Percentiles rank a stretch among this genome's conserved stretches.
These are phyloP conservation scores for Novumbra hubbsi DNA, from an alignment of 2,797 vertebrate genomes.

Conservation along the genomic window DNA sequence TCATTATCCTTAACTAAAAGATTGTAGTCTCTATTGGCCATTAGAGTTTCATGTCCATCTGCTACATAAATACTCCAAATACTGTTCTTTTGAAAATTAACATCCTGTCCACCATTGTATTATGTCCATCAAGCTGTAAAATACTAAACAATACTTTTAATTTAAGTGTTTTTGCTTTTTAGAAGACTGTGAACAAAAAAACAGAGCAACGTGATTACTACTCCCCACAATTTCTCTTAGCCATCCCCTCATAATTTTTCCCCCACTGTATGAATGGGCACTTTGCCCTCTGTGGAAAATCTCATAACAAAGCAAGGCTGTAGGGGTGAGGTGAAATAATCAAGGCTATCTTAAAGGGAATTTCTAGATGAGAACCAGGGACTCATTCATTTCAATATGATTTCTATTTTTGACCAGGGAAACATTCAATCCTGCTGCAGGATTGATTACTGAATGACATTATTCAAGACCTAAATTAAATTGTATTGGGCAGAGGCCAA, in stretches of 20 bases:
- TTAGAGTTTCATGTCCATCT: too few species aligned
- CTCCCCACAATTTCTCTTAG: background rate
- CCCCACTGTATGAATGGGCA: background rate
- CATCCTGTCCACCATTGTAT: too few species aligned
- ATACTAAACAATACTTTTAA: too few species aligned
- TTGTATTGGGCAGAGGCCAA: background rate
- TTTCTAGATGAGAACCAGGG: slow-evolving; percentile 7
- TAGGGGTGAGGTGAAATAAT: slow-evolving; percentile 13
- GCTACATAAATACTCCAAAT: too few species aligned
- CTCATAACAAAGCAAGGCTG: slow-evolving; percentile 17
- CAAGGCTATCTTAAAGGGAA: slow-evolving; percentile 13
- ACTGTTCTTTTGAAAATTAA: too few species aligned
- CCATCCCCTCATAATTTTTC: slow-evolving; percentile 7
- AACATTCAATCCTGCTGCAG: background rate
- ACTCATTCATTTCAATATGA: slow-evolving; percentile 25
- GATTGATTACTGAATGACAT: background rate
- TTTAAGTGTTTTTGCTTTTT: too few species aligned
- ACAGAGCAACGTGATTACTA: background rate
- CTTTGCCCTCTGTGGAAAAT: slow-evolving; percentile 7
- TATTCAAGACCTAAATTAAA: background rate
- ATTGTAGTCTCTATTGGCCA: too few species aligned
- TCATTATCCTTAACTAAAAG: too few species aligned
- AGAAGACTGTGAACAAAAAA: background rate
- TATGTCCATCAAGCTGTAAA: too few species aligned
- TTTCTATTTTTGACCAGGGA: slow-evolving; percentile 14